These are phyloP conservation scores for Drosophila emarginata DNA, from an alignment of 2,888 invertebrate genomes.

Conservation along the genomic window DNA sequence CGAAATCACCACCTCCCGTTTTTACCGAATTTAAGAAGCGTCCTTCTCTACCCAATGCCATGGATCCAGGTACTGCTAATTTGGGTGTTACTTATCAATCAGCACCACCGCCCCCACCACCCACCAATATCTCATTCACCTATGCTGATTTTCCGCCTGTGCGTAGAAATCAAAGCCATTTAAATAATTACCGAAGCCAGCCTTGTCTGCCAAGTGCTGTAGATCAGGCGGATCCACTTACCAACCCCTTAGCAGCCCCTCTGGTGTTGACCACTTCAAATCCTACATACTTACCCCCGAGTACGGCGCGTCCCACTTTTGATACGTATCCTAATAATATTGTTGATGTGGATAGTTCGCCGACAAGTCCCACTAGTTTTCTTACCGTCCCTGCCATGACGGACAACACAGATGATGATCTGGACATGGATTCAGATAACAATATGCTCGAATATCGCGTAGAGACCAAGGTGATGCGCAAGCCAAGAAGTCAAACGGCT, in stretches of 20 bases:
- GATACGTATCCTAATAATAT: constrained; percentile 35
- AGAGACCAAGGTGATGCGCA: constrained; percentile 89
- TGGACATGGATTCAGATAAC: constrained; percentile 81
- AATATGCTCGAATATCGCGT: constrained; percentile 85
- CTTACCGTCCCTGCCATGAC: constrained; percentile 59
- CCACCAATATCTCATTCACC: constrained; percentile 76
- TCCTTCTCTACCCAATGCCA: constrained; percentile 81
- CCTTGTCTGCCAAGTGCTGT: constrained; percentile 84
- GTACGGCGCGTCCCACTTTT: constrained; percentile 34
- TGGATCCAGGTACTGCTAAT: constrained; percentile 62
- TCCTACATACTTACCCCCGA: constrained; percentile 65
- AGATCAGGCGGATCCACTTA: constrained; percentile 82
- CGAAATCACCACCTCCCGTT: constrained; percentile 47
- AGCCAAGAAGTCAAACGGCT: constrained; percentile 89
- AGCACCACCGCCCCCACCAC: constrained; percentile 63
- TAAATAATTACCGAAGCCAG: constrained; percentile 69
- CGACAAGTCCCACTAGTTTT: constrained; percentile 74
- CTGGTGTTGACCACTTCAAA: constrained; percentile 78
- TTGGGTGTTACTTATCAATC: background rate
- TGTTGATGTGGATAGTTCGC: constrained; percentile 42
- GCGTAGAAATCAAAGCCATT: constrained; percentile 16
- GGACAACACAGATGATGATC: constrained; percentile 77
- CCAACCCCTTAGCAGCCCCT: constrained; percentile 81
- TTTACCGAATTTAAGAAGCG: constrained; percentile 76
- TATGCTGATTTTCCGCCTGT: constrained; percentile 69